phyloP scores from a whole-genome alignment of 2,888 invertebrate species.

The Tachina grossa region DNA sequence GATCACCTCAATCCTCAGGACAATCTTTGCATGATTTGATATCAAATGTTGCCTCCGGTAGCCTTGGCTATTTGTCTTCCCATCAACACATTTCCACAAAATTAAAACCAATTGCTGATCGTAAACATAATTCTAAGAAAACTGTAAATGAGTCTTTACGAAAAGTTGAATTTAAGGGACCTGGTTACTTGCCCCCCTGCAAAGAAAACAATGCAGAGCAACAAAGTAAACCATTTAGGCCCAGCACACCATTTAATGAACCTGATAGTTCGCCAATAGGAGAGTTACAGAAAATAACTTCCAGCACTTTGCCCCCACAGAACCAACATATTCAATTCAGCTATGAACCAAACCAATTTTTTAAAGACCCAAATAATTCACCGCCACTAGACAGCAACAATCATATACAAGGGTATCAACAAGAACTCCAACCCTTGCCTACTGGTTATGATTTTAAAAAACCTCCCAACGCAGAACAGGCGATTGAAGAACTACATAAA shows the following conservation, averaged over 20 bases:
- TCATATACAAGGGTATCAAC: neutral
- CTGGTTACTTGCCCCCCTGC: slow-evolving; percentile 64
- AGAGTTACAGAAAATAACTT: neutral
- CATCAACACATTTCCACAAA: slow-evolving; percentile 27
- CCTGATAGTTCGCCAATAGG: slow-evolving; percentile 28
- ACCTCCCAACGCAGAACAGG: no score
- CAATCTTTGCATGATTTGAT: neutral
- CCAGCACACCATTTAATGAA: neutral
- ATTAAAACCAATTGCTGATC: neutral
- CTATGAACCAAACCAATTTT: slow-evolving; percentile 16
- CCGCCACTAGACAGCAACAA: slow-evolving; percentile 7
- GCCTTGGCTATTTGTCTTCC: neutral
- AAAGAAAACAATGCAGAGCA: neutral
- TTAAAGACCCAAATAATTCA: slow-evolving; percentile 42
- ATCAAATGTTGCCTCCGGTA: neutral
- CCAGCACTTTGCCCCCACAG: slow-evolving; percentile 52
- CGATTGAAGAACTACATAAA: neutral
- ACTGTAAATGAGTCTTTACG: neutral
- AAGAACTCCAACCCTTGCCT: neutral
- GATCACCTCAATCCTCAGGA: neutral
- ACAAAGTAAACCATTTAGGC: slow-evolving; percentile 33
- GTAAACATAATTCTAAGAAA: neutral
- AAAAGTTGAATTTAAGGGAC: neutral
- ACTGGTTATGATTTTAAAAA: no score
- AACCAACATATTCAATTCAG: neutral